Conservation (phyloP, 2,797 vertebrate species). For the Molothrus aeneus region DNA sequence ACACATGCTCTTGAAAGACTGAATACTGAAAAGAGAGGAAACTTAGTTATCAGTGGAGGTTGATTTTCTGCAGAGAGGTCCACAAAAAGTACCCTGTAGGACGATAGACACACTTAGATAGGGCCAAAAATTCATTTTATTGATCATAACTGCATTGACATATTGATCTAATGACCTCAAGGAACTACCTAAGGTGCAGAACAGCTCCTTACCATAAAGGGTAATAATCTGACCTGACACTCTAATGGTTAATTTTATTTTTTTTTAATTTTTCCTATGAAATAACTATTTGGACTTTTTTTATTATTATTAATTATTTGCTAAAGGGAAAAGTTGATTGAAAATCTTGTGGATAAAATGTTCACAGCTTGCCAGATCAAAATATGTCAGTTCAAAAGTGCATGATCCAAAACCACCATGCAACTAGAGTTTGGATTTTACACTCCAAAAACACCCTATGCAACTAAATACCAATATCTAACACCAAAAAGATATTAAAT, state of each 20-base stretch:
- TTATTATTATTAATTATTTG: not conserved
- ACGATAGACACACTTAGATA: not conserved
- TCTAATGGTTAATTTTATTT: not conserved
- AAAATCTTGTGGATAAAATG: not conserved
- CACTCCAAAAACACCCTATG: too few relatives aligned
- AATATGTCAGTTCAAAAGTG: not conserved
- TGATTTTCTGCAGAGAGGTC: not conserved
- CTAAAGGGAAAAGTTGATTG: not conserved
- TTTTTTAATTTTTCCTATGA: not conserved
- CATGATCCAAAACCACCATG: not conserved
- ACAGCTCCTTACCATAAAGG: not conserved
- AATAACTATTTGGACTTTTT: rapidly evolving
- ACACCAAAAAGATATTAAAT: not conserved
- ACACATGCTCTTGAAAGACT: not conserved
- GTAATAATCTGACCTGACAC: not conserved
- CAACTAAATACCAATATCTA: too few relatives aligned
- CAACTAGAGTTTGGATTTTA: too few relatives aligned
- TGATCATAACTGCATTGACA: not conserved
- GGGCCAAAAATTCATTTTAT: not conserved
- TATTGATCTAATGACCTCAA: not conserved
- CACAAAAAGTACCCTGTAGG: not conserved
- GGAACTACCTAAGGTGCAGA: not conserved
- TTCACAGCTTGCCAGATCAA: not conserved
- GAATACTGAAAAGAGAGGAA: not conserved
- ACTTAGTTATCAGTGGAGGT: not conserved